phyloP scores from a whole-genome alignment of 2,888 invertebrate species.

The Marronus borbonicus region DNA sequence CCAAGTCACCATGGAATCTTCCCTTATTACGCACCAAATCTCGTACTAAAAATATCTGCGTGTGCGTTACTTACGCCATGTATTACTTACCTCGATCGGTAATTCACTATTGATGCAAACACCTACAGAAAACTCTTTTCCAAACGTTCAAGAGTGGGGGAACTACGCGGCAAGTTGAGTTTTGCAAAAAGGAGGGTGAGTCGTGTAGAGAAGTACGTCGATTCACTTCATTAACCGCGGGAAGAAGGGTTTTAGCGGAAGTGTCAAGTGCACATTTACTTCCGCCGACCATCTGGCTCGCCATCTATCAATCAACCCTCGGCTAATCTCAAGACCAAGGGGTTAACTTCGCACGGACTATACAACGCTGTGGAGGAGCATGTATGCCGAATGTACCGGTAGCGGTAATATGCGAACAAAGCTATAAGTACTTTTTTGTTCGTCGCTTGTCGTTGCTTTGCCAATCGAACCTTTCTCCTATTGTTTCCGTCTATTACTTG shows the following conservation, averaged over 20 bases:
- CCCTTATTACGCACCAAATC: too few relatives aligned
- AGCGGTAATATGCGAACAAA: conserved; percentile 33
- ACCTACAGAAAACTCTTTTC: too few relatives aligned
- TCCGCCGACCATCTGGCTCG: conserved; percentile 63
- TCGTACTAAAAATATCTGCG: too few relatives aligned
- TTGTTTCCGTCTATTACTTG: conserved; percentile 20
- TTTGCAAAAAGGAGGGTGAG: conserved; percentile 37
- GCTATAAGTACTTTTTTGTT: conserved; percentile 39
- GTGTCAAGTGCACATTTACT: conserved; percentile 69
- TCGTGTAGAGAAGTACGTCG: conserved; percentile 29
- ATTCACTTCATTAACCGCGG: conserved; percentile 44
- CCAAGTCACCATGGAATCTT: too few relatives aligned
- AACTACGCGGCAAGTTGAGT: conserved; percentile 9
- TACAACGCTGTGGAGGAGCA: conserved; percentile 15
- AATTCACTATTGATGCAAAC: too few relatives aligned
- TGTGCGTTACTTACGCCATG: too few relatives aligned
- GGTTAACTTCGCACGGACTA: conserved; percentile 52
- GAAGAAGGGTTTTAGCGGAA: conserved; percentile 61
- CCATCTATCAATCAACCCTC: conserved; percentile 61
- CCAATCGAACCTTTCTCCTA: conserved; percentile 40
- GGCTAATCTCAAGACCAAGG: conserved; percentile 53
- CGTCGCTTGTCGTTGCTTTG: conserved; percentile 37
- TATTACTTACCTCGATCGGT: too few relatives aligned
- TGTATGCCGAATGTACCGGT: conserved; percentile 17
- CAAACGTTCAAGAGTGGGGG: not conserved